These are phyloP conservation scores for Conomelus anceps DNA, from an alignment of 2,888 invertebrate genomes.

Conservation along the genomic window DNA sequence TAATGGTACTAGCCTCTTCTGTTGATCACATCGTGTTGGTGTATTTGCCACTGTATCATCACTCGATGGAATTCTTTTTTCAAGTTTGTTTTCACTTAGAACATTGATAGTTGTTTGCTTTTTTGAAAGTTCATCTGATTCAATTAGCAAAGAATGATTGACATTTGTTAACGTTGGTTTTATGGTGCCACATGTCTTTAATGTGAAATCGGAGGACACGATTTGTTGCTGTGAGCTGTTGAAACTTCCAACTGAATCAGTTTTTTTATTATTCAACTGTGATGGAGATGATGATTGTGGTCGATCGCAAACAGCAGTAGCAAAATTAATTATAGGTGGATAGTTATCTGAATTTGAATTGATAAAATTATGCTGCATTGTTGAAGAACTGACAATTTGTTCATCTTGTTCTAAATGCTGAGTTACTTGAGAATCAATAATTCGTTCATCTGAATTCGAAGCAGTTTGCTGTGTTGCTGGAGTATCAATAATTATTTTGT, in stretches of 20 bases:
- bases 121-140: background rate
- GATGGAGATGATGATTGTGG: background rate
- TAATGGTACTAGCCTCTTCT: background rate
- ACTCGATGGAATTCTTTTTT: background rate
- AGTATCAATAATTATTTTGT: background rate
- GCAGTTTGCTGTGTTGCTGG: background rate
- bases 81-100: background rate
- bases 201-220: background rate
- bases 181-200: background rate
- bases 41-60: background rate
- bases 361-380: background rate
- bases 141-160: background rate
- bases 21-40: background rate
- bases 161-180: background rate
- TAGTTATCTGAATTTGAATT: background rate
- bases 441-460: background rate
- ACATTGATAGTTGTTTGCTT: background rate
- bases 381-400: background rate
- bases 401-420: background rate
- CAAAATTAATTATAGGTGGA: background rate
- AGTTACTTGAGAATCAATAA: background rate
- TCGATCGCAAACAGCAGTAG: background rate
- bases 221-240: background rate
- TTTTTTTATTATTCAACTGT: background rate
- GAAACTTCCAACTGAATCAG: background rate